Percentiles rank a stretch among this genome's conserved stretches.
These are phyloP conservation scores for Hippopotamus amphibius DNA, from an alignment of 2,113 vertebrate genomes.

Conservation along the genomic window DNA sequence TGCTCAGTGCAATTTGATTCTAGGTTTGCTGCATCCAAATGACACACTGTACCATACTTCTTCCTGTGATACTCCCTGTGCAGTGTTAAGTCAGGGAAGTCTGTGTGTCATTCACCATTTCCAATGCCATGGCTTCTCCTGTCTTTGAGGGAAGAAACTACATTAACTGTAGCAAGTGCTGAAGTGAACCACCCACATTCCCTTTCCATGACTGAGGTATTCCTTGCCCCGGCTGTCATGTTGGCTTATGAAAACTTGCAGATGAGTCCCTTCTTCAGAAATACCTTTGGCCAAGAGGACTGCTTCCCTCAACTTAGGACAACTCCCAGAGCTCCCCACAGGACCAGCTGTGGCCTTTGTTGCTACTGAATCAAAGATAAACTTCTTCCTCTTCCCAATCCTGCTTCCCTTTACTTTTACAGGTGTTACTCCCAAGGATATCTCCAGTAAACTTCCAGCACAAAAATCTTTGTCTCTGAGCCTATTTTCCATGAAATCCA, in stretches of 20 bases:
- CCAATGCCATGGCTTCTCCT: background rate
- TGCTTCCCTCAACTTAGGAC: background rate
- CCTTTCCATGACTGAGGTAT: background rate
- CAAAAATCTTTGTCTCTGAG: background rate
- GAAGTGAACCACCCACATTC: background rate
- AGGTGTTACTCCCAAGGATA: background rate
- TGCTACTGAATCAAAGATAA: background rate
- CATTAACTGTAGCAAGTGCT: background rate
- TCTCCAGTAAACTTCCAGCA: background rate
- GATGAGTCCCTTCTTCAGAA: background rate
- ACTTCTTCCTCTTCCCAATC: background rate
- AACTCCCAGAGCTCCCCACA: background rate
- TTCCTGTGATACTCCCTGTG: background rate
- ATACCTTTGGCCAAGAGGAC: background rate
- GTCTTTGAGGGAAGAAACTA: background rate
- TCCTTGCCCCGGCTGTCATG: background rate
- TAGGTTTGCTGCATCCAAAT: background rate
- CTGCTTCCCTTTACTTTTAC: background rate
- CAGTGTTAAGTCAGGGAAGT: background rate
- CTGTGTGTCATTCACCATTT: background rate
- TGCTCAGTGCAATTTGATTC: background rate
- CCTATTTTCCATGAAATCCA: constrained; percentile 3
- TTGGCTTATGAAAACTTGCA: background rate
- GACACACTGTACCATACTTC: background rate
- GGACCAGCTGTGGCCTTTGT: background rate